phyloP scores from a whole-genome alignment of 2,113 vertebrate species.

The Lanius collurio region DNA sequence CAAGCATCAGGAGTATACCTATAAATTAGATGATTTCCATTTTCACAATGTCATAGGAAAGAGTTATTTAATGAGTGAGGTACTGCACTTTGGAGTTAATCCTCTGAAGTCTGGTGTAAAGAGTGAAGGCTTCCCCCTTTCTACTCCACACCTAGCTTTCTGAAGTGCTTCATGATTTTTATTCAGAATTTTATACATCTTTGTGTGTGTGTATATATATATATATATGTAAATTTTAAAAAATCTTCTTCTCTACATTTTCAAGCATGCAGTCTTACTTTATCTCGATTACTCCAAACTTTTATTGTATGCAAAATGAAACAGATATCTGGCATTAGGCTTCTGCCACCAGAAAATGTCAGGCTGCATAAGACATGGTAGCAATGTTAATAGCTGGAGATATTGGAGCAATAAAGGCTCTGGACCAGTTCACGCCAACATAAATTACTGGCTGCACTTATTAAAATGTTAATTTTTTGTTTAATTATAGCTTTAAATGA shows the following conservation, averaged over 20 bases:
- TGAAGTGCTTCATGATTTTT: background rate
- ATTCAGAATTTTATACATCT: background rate
- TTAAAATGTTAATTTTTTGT: slow-evolving; percentile 12
- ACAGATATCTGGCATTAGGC: background rate
- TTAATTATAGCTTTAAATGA: slow-evolving; percentile 6
- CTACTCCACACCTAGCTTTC: background rate
- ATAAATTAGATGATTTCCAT: background rate
- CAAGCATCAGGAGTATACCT: background rate
- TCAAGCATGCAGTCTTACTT: background rate
- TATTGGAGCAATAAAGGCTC: rapidly evolving
- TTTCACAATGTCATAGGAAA: background rate
- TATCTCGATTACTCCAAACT: background rate
- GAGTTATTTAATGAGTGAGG: background rate
- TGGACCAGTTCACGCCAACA: background rate
- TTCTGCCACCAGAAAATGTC: background rate
- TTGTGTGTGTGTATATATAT: rapidly evolving
- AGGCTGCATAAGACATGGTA: background rate
- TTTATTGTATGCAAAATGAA: background rate
- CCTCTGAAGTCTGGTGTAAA: background rate
- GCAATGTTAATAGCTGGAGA: background rate
- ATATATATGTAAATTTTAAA: background rate
- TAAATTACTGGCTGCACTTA: background rate
- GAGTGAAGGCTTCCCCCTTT: background rate
- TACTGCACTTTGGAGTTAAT: background rate
- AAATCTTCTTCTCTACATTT: background rate